Percentiles rank a stretch among this genome's conserved stretches.
These are phyloP conservation scores for Atherinomorus stipes DNA, from an alignment of 2,113 vertebrate species.

Conservation along the genomic window DNA sequence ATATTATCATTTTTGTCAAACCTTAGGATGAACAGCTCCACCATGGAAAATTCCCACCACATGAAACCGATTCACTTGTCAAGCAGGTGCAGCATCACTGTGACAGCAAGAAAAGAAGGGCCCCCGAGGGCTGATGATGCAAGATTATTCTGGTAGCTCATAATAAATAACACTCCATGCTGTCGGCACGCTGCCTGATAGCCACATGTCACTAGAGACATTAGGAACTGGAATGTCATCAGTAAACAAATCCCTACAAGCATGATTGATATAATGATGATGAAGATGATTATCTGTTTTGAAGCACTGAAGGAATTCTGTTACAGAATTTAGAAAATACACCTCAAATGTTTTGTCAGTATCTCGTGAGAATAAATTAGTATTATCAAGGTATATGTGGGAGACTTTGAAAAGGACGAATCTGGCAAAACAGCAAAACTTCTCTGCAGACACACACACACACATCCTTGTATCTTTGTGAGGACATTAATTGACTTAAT, in stretches of 20 bases:
- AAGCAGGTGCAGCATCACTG: slow-evolving; percentile 35
- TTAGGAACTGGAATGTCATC: slow-evolving; percentile 11
- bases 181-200: slow-evolving; percentile 12
- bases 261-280: background rate
- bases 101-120: slow-evolving; percentile 1
- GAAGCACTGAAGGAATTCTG: background rate
- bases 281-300: background rate
- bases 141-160: background rate
- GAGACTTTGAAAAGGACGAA: background rate
- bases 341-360: too few relatives aligned
- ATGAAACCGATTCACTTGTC: slow-evolving; percentile 39
- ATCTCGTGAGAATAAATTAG: background rate
- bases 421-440: slow-evolving; percentile 1
- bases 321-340: background rate
- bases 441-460: too few relatives aligned
- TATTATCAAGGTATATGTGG: background rate
- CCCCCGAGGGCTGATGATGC: slow-evolving; percentile 8
- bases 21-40: slow-evolving; percentile 22
- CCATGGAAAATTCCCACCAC: background rate
- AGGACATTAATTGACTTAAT: too few relatives aligned
- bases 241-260: slow-evolving; percentile 13
- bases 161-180: slow-evolving; percentile 4
- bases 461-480: too few relatives aligned
- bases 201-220: slow-evolving; percentile 1
- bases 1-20: slow-evolving; percentile 13